Conservation (phyloP, 2,113 vertebrate genomes). For the Raja brachyura region DNA sequence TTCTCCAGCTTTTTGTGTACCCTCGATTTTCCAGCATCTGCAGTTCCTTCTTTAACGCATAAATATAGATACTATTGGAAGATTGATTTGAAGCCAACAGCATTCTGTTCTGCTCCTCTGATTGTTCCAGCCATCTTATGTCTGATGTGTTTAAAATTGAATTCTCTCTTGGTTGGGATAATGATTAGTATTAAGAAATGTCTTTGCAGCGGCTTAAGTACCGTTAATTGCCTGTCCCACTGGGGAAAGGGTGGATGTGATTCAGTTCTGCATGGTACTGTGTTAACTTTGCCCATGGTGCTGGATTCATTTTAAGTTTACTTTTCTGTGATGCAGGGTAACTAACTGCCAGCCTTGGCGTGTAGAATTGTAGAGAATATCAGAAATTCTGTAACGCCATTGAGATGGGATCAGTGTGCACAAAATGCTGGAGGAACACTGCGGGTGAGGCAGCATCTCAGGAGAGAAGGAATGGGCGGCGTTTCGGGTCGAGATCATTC, state of each 20-base stretch:
- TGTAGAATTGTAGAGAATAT: not conserved
- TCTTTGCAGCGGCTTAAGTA: not conserved
- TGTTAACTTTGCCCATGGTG: too few species aligned
- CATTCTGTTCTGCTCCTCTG: slow-evolving; percentile 4
- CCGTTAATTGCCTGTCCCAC: too few species aligned
- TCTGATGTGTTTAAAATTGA: not conserved
- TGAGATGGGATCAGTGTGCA: not conserved
- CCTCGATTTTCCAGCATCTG: too few species aligned
- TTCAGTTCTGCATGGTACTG: too few species aligned
- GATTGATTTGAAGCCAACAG: not conserved
- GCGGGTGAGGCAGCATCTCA: too few species aligned
- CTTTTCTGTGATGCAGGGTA: not conserved
- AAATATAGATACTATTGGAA: not conserved
- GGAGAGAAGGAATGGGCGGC: too few species aligned
- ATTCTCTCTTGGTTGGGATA: not conserved
- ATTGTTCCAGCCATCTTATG: not conserved
- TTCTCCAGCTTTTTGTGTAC: too few species aligned
- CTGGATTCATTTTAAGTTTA: not conserved
- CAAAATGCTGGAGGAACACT: too few species aligned
- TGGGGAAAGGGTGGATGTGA: too few species aligned
- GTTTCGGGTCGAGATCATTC: too few species aligned
- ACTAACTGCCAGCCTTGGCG: not conserved
- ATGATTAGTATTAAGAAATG: not conserved
- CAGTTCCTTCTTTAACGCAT: too few species aligned
- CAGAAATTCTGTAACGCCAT: not conserved